Conservation (phyloP, 2,888 invertebrate genomes). For the Augochlorella aurata region DNA sequence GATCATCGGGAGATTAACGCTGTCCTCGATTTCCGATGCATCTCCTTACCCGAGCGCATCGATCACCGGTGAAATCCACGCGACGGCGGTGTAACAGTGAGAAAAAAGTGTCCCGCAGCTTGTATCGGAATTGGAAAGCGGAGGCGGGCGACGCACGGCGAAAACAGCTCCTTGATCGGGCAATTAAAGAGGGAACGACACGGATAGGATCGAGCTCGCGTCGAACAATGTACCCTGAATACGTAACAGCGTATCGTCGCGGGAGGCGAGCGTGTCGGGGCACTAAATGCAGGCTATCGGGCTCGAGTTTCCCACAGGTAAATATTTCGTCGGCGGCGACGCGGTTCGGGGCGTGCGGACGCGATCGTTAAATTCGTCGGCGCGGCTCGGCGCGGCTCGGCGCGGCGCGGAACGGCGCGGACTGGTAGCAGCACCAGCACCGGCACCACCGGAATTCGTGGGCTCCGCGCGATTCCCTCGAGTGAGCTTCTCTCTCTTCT, state of each 20-base stretch:
- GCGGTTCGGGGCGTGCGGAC: conserved; percentile 35
- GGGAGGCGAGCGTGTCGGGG: conserved; percentile 35
- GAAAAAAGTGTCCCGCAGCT: background rate
- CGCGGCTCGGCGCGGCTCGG: conserved; percentile 40
- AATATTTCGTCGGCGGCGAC: conserved; percentile 64
- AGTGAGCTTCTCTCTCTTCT: background rate
- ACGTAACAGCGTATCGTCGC: conserved; percentile 32
- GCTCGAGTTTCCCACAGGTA: conserved; percentile 59
- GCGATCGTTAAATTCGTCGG: conserved; percentile 65
- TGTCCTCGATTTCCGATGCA: no score
- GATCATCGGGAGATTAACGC: no score
- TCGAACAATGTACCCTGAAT: conserved; percentile 32
- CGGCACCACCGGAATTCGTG: conserved; percentile 52
- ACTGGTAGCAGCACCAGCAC: no score
- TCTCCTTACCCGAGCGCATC: no score
- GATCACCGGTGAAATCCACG: no score
- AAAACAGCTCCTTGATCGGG: conserved; percentile 29
- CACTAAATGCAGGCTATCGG: conserved; percentile 47
- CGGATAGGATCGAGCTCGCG: conserved; percentile 33
- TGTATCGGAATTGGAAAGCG: background rate
- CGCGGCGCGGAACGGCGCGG: conserved; percentile 47
- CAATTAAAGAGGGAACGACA: conserved; percentile 41
- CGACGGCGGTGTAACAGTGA: background rate
- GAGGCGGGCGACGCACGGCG: background rate
- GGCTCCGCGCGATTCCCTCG: conserved; percentile 36